Percentiles rank a stretch among this genome's conserved stretches.
Conservation (phyloP, 2,888 invertebrate species). For the Biston stratarius region DNA sequence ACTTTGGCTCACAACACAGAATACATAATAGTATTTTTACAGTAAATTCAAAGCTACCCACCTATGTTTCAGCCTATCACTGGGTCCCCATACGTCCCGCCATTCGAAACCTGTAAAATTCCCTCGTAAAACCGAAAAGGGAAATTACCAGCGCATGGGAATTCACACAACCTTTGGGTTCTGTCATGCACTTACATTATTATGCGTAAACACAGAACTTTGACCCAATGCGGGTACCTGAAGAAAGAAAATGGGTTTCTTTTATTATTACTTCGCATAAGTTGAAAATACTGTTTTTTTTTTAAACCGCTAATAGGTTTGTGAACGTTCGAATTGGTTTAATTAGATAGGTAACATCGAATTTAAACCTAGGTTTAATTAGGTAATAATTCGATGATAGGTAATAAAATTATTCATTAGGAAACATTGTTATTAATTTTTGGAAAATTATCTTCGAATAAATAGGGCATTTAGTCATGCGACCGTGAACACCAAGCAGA, state of each 20-base stretch:
- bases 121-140: conserved; percentile 45
- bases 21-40: not conserved
- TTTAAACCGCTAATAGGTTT: no score
- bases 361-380: no score
- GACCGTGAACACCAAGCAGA: no score
- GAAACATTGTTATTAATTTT: no score
- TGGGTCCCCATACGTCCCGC: conserved; percentile 36
- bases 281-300: not conserved
- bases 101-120: conserved; percentile 47
- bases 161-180: conserved; percentile 21
- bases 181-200: conserved; percentile 15
- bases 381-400: no score
- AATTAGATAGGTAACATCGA: no score
- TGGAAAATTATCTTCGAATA: no score
- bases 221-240: conserved; percentile 2
- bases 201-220: conserved; percentile 19
- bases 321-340: no score
- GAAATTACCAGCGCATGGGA: conserved; percentile 24
- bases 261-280: conserved; percentile 4
- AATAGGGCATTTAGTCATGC: no score
- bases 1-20: no score
- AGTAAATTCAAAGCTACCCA: conserved; percentile 25
- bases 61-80: conserved; percentile 39
- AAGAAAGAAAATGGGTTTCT: not conserved
- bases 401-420: no score